phyloP scores from a whole-genome alignment of 2,113 vertebrate genomes.

The Leptocoma aspasia region DNA sequence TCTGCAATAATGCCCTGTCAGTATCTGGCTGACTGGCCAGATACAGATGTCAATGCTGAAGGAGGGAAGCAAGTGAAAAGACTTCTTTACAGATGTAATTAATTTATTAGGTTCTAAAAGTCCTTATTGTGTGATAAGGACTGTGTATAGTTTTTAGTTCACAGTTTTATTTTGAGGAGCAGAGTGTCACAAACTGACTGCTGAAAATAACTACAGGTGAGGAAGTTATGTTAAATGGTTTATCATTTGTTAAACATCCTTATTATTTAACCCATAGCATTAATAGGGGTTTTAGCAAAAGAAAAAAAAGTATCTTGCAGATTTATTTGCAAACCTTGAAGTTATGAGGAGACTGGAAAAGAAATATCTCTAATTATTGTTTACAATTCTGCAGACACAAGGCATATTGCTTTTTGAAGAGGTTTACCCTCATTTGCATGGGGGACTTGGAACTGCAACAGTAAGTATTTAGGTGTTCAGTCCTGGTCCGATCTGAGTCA shows the following conservation, averaged over 20 bases:
- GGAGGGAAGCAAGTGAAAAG: background rate
- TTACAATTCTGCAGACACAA: background rate
- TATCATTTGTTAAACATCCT: slow-evolving; percentile 36
- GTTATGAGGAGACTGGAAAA: background rate
- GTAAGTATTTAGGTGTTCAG: background rate
- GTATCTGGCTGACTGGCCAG: background rate
- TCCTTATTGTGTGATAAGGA: background rate
- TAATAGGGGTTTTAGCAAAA: slow-evolving; percentile 20
- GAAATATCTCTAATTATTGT: background rate
- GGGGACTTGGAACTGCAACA: background rate
- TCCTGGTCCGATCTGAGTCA: background rate
- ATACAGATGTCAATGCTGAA: background rate
- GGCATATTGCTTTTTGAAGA: background rate
- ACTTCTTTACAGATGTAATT: slow-evolving; percentile 5
- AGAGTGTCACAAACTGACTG: background rate
- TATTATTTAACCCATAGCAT: slow-evolving; percentile 31
- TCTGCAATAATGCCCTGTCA: background rate
- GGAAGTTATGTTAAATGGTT: slow-evolving; percentile 21
- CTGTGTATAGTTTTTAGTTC: background rate
- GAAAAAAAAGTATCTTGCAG: slow-evolving; percentile 23
- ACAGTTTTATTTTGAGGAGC: background rate
- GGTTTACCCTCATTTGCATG: background rate
- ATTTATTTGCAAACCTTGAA: slow-evolving; percentile 33
- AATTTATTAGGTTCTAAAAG: background rate
- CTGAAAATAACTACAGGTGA: slow-evolving; percentile 10